Percentiles rank a stretch among this genome's conserved stretches.
phyloP scores from a whole-genome alignment of 2,113 vertebrate genomes.

The Pangasianodon hypophthalmus region DNA sequence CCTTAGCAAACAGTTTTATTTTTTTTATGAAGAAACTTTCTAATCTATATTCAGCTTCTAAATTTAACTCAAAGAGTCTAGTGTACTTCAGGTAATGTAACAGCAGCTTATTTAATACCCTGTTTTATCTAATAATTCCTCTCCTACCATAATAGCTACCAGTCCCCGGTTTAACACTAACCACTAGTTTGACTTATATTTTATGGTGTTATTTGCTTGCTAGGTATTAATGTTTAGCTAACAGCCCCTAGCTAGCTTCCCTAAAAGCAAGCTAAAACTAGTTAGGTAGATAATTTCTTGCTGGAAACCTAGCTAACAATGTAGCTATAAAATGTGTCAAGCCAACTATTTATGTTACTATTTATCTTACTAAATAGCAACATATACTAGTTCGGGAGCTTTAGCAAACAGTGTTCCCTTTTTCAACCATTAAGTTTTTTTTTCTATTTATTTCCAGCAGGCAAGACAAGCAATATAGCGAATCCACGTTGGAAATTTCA shows the following conservation, averaged over 20 bases:
- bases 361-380: not conserved
- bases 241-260: not conserved
- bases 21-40: not conserved
- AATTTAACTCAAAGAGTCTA: not conserved
- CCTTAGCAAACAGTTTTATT: no score
- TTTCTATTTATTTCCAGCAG: no score
- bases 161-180: not conserved
- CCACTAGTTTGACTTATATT: not conserved
- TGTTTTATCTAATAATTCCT: not conserved
- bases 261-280: not conserved
- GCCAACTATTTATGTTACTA: not conserved
- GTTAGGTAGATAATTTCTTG: not conserved
- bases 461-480: not conserved
- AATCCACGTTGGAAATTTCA: not conserved
- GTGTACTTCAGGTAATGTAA: not conserved
- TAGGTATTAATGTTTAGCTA: not conserved
- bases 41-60: not conserved
- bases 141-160: not conserved
- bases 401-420: not conserved
- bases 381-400: not conserved
- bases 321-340: not conserved
- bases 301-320: not conserved
- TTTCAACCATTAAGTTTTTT: not conserved
- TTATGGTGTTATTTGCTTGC: not conserved
- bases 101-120: not conserved